Base-by-base conservation (phyloP, 2,797 vertebrate species). In the Trachurus trachurus region DNA sequence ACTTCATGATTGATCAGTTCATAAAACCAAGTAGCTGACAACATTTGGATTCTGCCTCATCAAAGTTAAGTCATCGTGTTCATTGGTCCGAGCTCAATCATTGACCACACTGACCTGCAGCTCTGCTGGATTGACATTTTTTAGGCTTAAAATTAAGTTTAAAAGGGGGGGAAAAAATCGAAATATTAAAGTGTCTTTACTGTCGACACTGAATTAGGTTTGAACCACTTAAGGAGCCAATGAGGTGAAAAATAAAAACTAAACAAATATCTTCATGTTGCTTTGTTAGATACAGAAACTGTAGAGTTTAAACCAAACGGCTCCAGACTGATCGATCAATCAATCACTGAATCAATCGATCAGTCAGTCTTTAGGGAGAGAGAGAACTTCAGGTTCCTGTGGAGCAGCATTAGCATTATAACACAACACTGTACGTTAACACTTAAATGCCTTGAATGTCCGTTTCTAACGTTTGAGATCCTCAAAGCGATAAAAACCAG, bases 391-490 rank as follows among this genome's bases (percentile, higher is more conserved):
- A 34, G 17, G 47, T 49, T 19, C 19, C 45, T 49, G 45, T 42
- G 1, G 29, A 58, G 37, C 71, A 72, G 66, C 65, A 37, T 74
- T 47, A 17, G 39, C 44, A 59, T 42, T n/a, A 26, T 1, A 56
- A 58, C 82, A 58, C 82, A 1, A 8, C 2, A 47, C 37, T 1
- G 39, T 31, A 60, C 5, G 47, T 21, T 10, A 59, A 74, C 45
- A 56, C 44, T 58, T 6, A 6, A 4, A 21, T 1, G 11, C 10
- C 26, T 15, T 26, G 34, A 34, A 34, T 4, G 31, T 6, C 31
- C 31, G 5, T 34, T 26, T 39, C 61, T 39, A 9, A 21, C 5
- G 29, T 49, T 40, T 53, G 42, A n/a, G 47, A 40, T 39, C 47
- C 17, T 40, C 21, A 26, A 39, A 64, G 22, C 5, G 12, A 39